Conservation (phyloP, 2,797 vertebrate species). For the Allobates femoralis region DNA sequence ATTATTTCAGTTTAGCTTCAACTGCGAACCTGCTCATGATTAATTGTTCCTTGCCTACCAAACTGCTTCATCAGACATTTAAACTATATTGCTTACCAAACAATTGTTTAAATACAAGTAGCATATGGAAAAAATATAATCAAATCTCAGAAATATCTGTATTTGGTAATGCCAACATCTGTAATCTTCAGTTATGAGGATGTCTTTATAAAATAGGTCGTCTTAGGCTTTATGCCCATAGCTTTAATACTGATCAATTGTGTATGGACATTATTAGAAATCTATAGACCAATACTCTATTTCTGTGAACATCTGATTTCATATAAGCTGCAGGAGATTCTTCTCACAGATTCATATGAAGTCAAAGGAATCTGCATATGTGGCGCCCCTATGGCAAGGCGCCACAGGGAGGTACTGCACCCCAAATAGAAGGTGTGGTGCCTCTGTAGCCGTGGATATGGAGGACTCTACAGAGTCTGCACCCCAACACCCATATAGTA, state of each 20-base stretch:
- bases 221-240: neutral
- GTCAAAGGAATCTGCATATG: too few relatives aligned
- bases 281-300: neutral
- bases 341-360: too few relatives aligned
- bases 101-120: neutral
- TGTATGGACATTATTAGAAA: neutral
- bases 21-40: neutral
- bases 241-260: neutral
- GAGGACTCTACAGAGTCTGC: too few relatives aligned
- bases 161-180: neutral
- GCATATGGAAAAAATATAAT: neutral
- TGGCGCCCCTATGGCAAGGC: too few relatives aligned
- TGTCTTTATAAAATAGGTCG: neutral
- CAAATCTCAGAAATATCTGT: neutral
- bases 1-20: conserved; percentile 28
- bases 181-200: neutral
- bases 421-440: too few relatives aligned
- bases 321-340: too few relatives aligned
- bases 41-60: conserved; percentile 5
- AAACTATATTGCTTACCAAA: neutral
- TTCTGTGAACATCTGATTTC: too few relatives aligned
- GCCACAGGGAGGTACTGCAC: too few relatives aligned
- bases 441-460: too few relatives aligned
- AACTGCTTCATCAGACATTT: conserved; percentile 15
- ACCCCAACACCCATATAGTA: too few relatives aligned